A percentile compares a stretch with the other conserved stretches of the same genome.
Evolutionary conservation across 2,113 vertebrate genomes (phyloP).

Genomic region (Saccopteryx leptura): DNA sequence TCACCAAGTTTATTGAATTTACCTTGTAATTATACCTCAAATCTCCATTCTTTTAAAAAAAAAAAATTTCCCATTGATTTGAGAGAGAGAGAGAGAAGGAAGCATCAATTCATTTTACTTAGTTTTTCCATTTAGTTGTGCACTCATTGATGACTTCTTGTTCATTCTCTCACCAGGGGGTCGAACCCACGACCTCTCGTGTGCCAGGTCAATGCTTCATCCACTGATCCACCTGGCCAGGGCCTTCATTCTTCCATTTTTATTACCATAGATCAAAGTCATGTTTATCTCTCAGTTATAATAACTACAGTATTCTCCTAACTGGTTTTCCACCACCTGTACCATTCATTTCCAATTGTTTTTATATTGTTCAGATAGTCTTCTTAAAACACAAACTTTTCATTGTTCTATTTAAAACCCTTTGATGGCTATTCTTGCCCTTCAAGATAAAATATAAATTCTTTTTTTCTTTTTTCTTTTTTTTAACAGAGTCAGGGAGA

Average conservation of each 20-base stretch:
- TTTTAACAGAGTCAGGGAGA: too few species aligned
- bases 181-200: too few species aligned
- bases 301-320: not conserved
- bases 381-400: slow-evolving; percentile 18
- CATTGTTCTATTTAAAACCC: not conserved
- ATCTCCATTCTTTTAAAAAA: not conserved
- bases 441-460: slow-evolving; percentile 54
- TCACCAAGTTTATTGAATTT: slow-evolving; percentile 52
- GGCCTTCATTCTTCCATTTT: not conserved
- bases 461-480: not conserved
- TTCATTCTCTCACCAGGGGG: too few species aligned
- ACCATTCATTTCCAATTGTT: not conserved
- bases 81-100: too few species aligned
- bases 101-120: too few species aligned
- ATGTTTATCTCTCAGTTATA: not conserved
- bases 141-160: too few species aligned
- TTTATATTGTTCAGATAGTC: not conserved
- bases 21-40: slow-evolving; percentile 16
- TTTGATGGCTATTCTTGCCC: not conserved
- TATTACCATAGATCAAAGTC: slow-evolving; percentile 2
- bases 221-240: too few species aligned
- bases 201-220: too few species aligned
- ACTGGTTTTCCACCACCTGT: not conserved
- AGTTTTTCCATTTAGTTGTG: too few species aligned
- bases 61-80: too few species aligned